These are phyloP conservation scores for Drosophila mercatorum DNA, from an alignment of 2,888 invertebrate species.

Conservation along the genomic window DNA sequence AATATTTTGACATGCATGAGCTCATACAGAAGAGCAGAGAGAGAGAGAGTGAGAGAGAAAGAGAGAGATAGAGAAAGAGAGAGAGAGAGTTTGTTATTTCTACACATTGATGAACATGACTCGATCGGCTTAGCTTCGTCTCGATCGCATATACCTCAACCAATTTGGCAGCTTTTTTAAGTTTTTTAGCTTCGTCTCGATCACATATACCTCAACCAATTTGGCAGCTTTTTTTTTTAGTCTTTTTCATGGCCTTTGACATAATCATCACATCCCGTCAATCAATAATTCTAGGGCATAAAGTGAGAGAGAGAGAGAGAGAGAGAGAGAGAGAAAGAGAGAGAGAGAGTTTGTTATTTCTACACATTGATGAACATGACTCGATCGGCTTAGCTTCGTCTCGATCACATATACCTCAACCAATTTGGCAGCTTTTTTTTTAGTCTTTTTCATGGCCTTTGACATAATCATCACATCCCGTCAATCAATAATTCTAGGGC, in stretches of 20 bases:
- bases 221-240: neutral
- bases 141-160: neutral
- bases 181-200: accelerated
- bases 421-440: neutral
- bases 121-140: neutral
- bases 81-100: too few relatives aligned
- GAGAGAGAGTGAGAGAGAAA: too few relatives aligned
- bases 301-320: too few relatives aligned
- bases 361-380: too few relatives aligned
- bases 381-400: neutral
- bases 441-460: neutral
- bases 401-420: neutral
- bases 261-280: neutral
- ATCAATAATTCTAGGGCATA: neutral
- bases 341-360: too few relatives aligned
- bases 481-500: neutral
- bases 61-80: too few relatives aligned
- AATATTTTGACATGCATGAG: too few relatives aligned
- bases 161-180: neutral
- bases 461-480: neutral
- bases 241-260: neutral
- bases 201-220: neutral
- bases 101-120: too few relatives aligned
- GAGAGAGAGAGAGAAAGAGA: too few relatives aligned
- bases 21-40: too few relatives aligned